A percentile compares a stretch with the other conserved stretches of the same genome.
phyloP scores from a whole-genome alignment of 92 coral and sea anemone species.

The Epizoanthus ramosus region DNA sequence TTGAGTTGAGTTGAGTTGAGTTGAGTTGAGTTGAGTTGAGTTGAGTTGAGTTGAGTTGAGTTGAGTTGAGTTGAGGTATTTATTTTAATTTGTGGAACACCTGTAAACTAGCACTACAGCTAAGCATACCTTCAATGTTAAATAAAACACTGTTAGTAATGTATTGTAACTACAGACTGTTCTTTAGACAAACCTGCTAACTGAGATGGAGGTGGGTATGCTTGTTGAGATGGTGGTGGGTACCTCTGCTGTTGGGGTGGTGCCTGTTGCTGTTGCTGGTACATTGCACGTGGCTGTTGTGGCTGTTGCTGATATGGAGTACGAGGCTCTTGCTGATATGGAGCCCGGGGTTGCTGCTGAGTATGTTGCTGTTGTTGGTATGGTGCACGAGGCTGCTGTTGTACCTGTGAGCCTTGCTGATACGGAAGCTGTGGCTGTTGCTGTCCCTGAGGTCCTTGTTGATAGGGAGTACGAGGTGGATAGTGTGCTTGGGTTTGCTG shows the following conservation, averaged over 20 bases:
- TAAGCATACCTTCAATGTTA: too few relatives aligned
- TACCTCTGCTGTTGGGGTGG: constrained; percentile 35
- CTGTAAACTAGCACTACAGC: too few relatives aligned
- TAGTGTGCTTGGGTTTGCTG: background rate
- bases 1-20: too few relatives aligned
- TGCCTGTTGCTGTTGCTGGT: constrained; percentile 41
- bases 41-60: too few relatives aligned
- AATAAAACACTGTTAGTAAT: too few relatives aligned
- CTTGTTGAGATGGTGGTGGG: constrained; percentile 41
- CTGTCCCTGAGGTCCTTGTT: constrained; percentile 41
- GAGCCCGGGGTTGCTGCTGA: constrained; percentile 30
- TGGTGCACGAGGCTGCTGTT: constrained; percentile 37
- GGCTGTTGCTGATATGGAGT: background rate
- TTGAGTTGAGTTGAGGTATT: too few relatives aligned
- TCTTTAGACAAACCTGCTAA: constrained; percentile 13
- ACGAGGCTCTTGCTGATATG: constrained; percentile 6
- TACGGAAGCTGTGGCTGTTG: background rate
- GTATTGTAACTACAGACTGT: background rate
- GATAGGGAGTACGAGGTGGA: constrained; percentile 31
- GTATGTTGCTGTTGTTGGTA: constrained; percentile 30
- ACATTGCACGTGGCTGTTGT: constrained; percentile 43
- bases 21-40: too few relatives aligned
- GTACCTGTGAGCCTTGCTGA: constrained; percentile 21
- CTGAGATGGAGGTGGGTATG: constrained; percentile 40
- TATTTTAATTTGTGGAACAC: too few relatives aligned